Conservation (phyloP, 2,113 vertebrate genomes). For the Suncus etruscus region DNA sequence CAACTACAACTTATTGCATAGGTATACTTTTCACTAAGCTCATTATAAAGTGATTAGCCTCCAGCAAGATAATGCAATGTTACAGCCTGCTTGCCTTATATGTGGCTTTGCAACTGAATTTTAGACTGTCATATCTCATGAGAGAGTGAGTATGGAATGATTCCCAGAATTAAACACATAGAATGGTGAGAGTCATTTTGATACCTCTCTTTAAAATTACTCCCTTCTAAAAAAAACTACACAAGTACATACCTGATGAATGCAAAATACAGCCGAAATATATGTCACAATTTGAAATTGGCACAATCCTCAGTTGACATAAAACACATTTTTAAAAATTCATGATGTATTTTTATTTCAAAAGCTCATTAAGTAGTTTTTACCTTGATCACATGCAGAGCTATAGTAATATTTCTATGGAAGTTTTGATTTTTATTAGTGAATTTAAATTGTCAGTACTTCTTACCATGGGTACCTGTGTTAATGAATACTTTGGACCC, state of each 20-base stretch:
- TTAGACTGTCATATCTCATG: constrained; percentile 77
- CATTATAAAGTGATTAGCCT: constrained; percentile 88
- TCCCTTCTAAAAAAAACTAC: background rate
- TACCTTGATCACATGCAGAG: background rate
- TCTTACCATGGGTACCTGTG: background rate
- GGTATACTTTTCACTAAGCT: constrained; percentile 87
- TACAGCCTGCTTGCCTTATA: constrained; percentile 71
- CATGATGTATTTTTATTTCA: too few species aligned
- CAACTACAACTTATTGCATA: constrained; percentile 86
- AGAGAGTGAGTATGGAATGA: constrained; percentile 63
- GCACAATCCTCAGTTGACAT: background rate
- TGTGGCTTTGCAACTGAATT: constrained; percentile 78
- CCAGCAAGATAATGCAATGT: constrained; percentile 77
- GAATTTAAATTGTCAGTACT: constrained; percentile 44
- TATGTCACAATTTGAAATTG: constrained; percentile 39
- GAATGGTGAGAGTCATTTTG: constrained; percentile 12
- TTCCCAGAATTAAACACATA: constrained; percentile 61
- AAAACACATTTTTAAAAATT: background rate
- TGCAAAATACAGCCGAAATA: background rate
- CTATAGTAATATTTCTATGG: constrained; percentile 22
- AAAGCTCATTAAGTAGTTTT: background rate
- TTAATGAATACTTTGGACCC: constrained; percentile 13
- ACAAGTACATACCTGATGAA: background rate
- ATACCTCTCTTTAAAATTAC: constrained; percentile 54
- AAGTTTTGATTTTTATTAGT: background rate